Percentiles rank a stretch among this genome's conserved stretches.
These are phyloP conservation scores for Drosophila macrospina DNA, from an alignment of 2,888 invertebrate species.

Conservation along the genomic window DNA sequence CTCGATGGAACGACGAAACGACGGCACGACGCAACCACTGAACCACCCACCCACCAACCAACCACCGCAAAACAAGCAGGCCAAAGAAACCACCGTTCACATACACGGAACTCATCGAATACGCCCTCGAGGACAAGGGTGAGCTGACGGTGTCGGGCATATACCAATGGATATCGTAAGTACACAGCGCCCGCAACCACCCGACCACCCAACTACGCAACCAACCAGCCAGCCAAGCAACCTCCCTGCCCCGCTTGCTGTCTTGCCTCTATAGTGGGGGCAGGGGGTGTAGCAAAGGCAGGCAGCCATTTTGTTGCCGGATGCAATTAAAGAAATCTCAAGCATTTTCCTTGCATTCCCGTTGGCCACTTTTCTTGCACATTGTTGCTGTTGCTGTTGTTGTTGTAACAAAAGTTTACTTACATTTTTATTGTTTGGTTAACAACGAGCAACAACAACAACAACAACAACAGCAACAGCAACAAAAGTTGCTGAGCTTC, in stretches of 20 bases:
- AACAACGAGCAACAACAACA: slow-evolving; percentile 30
- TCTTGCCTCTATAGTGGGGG: neutral
- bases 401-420: slow-evolving; percentile 23
- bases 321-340: slow-evolving; percentile 80
- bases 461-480: slow-evolving; percentile 19
- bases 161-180: slow-evolving; percentile 98
- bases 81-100: slow-evolving; percentile 95
- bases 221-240: slow-evolving; percentile 5
- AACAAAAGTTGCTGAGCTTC: slow-evolving; percentile 27
- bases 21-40: slow-evolving; percentile 6
- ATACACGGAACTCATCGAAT: slow-evolving; percentile 95
- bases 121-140: slow-evolving; percentile 93
- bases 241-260: neutral
- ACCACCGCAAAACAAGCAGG: slow-evolving; percentile 84
- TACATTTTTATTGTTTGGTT: slow-evolving; percentile 30
- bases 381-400: slow-evolving; percentile 8
- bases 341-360: slow-evolving; percentile 65
- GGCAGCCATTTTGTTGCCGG: slow-evolving; percentile 80
- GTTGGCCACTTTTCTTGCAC: slow-evolving; percentile 46
- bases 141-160: slow-evolving; percentile 96
- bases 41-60: slow-evolving; percentile 49
- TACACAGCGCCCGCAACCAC: slow-evolving; percentile 81
- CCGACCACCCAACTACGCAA: neutral
- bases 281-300: neutral
- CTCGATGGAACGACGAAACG: slow-evolving; percentile 13